Conservation (phyloP, 2,113 vertebrate species). For the Puntigrus tetrazona region DNA sequence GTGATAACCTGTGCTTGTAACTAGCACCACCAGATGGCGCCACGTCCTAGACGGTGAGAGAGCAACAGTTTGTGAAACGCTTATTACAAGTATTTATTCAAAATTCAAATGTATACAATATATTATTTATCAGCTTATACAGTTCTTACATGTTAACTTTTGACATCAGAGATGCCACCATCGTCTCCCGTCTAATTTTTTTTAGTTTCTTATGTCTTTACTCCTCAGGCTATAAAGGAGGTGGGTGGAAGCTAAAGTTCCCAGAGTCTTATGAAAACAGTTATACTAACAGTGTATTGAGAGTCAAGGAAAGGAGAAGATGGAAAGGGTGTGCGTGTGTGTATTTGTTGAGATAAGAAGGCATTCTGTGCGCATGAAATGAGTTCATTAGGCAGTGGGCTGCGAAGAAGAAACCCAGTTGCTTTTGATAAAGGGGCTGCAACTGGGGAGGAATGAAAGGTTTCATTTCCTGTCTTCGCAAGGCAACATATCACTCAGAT, state of each 20-base stretch:
- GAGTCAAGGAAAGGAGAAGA: constrained; percentile 27
- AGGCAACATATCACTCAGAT: constrained; percentile 58
- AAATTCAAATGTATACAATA: neutral
- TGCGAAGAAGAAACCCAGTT: constrained; percentile 56
- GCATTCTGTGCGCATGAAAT: constrained; percentile 60
- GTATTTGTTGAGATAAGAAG: constrained; percentile 61
- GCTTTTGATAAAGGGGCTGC: constrained; percentile 57
- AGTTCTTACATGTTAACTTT: neutral
- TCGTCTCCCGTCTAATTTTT: too few species aligned
- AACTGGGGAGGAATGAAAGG: constrained; percentile 48
- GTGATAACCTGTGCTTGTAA: neutral
- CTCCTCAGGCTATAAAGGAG: constrained; percentile 22
- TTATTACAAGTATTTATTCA: neutral
- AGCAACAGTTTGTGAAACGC: neutral
- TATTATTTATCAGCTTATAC: neutral
- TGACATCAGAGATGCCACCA: neutral
- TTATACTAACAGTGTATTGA: constrained; percentile 51
- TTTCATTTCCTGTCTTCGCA: constrained; percentile 64
- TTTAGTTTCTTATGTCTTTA: neutral
- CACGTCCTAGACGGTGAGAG: neutral
- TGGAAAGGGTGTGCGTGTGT: constrained; percentile 32
- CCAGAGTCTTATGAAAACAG: constrained; percentile 47
- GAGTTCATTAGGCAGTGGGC: constrained; percentile 63
- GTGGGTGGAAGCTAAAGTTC: constrained; percentile 45
- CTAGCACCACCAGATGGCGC: constrained; percentile 5